These are phyloP conservation scores for Mimachlamys varia DNA, from an alignment of 2,888 invertebrate genomes.

Conservation along the genomic window DNA sequence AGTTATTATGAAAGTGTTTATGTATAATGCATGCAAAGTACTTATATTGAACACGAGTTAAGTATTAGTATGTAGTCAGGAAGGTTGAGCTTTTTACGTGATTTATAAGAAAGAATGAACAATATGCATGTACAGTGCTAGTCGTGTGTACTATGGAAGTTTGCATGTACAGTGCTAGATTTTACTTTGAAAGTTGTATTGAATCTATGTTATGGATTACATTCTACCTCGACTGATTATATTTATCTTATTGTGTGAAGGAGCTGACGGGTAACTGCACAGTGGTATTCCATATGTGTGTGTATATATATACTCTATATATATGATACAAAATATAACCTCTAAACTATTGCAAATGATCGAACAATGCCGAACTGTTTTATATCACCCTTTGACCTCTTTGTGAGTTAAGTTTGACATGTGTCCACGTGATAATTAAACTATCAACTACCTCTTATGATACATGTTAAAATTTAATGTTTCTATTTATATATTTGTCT, in stretches of 20 bases:
- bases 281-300: background rate
- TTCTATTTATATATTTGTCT: slow-evolving; percentile 34
- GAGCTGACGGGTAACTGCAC: background rate
- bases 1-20: background rate
- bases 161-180: slow-evolving; percentile 13
- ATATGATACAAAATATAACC: background rate
- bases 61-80: background rate
- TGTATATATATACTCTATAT: slow-evolving; percentile 17
- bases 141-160: background rate
- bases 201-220: background rate
- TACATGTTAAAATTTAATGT: background rate
- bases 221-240: background rate
- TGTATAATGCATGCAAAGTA: background rate
- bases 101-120: background rate
- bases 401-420: background rate
- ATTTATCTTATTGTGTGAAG: background rate
- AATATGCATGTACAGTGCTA: background rate
- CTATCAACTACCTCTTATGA: slow-evolving; percentile 20
- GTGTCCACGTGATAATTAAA: background rate
- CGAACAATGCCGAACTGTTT: background rate
- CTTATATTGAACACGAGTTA: background rate
- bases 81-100: too few relatives aligned
- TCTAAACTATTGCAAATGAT: background rate
- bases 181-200: background rate
- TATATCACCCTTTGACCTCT: background rate